phyloP scores from a whole-genome alignment of 2,797 vertebrate species.

The Alfaro cultratus region DNA sequence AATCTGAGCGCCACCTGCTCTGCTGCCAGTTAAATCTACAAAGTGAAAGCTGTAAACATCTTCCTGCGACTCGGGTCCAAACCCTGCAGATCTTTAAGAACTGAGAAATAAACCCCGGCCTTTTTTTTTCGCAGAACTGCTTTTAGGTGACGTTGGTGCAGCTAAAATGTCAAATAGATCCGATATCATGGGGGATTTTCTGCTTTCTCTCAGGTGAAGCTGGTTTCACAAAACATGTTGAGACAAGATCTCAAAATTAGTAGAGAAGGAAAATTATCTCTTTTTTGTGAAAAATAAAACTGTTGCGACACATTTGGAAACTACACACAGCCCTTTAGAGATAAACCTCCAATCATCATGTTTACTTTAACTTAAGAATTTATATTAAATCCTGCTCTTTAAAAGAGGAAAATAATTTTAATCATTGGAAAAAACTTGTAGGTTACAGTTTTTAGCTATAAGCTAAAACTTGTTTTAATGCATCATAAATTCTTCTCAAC shows the following conservation, averaged over 20 bases:
- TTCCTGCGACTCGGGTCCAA: background rate
- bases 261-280: background rate
- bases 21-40: background rate
- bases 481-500: no score
- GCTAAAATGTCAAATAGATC: background rate
- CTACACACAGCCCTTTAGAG: background rate
- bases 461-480: no score
- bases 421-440: background rate
- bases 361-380: no score
- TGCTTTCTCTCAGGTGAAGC: background rate
- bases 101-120: background rate
- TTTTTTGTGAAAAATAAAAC: background rate
- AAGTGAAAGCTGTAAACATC: background rate
- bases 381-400: no score
- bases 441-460: no score
- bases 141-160: no score
- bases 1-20: background rate
- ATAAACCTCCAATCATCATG: background rate
- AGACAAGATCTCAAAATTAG: background rate
- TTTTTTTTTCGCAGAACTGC: no score
- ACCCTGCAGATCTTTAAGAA: background rate
- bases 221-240: background rate
- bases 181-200: background rate
- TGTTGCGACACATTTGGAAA: background rate
- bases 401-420: background rate